These are phyloP conservation scores for Onychomys arenicola DNA, from an alignment of 2,797 vertebrate species.

Conservation along the genomic window DNA sequence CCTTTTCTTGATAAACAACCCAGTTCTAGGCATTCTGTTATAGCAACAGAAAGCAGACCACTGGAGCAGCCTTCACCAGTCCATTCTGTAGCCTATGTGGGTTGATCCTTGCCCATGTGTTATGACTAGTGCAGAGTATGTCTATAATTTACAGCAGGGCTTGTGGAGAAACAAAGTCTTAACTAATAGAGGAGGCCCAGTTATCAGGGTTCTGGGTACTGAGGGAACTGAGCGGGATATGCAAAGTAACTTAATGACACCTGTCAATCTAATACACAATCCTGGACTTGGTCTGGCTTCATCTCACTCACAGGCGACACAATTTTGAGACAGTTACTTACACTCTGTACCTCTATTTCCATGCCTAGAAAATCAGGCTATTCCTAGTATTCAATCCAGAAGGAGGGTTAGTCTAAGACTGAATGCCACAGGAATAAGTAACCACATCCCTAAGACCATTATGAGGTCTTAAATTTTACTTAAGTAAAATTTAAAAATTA, in stretches of 20 bases:
- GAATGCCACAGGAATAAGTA: slow-evolving; percentile 2
- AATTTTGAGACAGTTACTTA: not conserved
- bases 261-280: not conserved
- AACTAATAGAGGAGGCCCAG: not conserved
- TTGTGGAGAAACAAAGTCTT: not conserved
- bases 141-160: not conserved
- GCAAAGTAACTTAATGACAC: not conserved
- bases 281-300: not conserved
- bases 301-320: not conserved
- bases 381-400: not conserved
- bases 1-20: not conserved
- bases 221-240: not conserved
- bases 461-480: too few species aligned
- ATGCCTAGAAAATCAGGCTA: slow-evolving; percentile 8
- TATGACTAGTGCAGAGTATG: not conserved
- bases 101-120: not conserved
- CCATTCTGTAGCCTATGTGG: not conserved
- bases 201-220: not conserved
- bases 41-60: not conserved
- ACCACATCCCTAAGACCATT: not conserved
- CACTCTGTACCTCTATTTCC: not conserved
- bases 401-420: not conserved
- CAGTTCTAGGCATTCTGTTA: not conserved
- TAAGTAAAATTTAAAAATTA: not conserved
- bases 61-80: not conserved